Base-by-base conservation (phyloP, 2,888 invertebrate species). In the Ferrisia virgata region DNA sequence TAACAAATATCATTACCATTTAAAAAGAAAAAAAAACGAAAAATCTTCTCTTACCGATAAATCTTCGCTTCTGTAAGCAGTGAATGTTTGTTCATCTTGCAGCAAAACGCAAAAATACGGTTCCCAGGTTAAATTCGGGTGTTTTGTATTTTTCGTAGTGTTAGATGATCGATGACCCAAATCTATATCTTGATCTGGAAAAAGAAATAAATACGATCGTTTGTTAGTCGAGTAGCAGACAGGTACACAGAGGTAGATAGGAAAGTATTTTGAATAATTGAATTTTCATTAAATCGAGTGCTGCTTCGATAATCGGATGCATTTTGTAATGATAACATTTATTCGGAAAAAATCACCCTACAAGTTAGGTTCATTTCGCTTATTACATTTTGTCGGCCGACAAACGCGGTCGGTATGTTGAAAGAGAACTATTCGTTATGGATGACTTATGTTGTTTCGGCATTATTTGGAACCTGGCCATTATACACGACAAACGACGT, bases 61-160 rank as follows among this genome's bases (percentile, higher is more conserved):
- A 89, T 94, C 94, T 89, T 94, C 94, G 88, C 93, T 93, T 86
- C 93, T 91, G 89, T 94, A 94, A 72, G 93, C 93, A 15, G 93
- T 93, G 88, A 94, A 92, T 85, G 93, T 93, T 88, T 93, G 92
- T 86, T 93, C 91, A 88, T 94, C 93, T 89, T 94, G 93, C 87
- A 93, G 91, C 87, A 94, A 91, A 69, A 94, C 94, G 89, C 94
- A 94, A 90, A 93, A 94, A 89, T 93, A 93, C 18, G 94, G 94
- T 89, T 94, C 93, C 94, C 94, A 94, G 43, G 88, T 87, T 22
- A 87, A 85, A 85, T 91, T 90, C 76, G 93, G 91, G 76, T 92
- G 91, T 78, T 91, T 90, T 64, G 91, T 90, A 82, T 90, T 89
- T 86, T 90, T 89, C 53, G 90, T 90, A 40, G 89, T 78, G 90